Base-by-base conservation (phyloP, 2,797 vertebrate species). In the Periparus ater region DNA sequence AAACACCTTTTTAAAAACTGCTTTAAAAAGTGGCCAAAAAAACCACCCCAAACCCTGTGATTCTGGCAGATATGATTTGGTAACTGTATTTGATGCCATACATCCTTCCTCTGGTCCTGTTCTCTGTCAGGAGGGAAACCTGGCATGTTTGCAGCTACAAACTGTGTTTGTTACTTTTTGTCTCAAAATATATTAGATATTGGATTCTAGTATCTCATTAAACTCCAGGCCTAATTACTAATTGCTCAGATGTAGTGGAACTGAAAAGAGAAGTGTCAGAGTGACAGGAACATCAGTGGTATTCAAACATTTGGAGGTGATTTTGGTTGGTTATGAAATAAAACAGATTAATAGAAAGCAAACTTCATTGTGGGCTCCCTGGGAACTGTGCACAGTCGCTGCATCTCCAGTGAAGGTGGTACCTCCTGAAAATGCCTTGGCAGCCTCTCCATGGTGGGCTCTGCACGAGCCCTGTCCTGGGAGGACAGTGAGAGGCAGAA, bases 1-100 rank as follows among this genome's bases (percentile, higher is more conserved):
- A 71, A 76, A 38, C 15, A 30, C 7, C 5, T 73, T 71, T 60
- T 34, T 4, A 47, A 26, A 67, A 84, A 68, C 25, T 29, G 6
- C 17, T 50, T 40, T 40, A 8, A 30, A 47, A 67, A 38, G 23
- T 48, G 18, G 2, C 26, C 50, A 15, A 85, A 57, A 32, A 48
- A 23, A 13, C 1, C 0, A n/a, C n/a, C 5, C 8, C 38, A 50
- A 54, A 6, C 2, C 2, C 7, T 5, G 5, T 54, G 5, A 9
- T 54, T 55, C 29, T 83, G 68, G 11, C 42, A 63, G 38, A 10
- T 17, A 20, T 1, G 4, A 18, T 74, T 84, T 71, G 47, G 30
- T 83, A 81, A 29, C 38, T 50, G 40, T 15, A 4, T 44, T 66
- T 89, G 68, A n/a, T 93, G 80, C 79, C 91, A 57, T 60, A 34